Base-by-base conservation (phyloP, 2,113 vertebrate genomes). In the Dromaius novaehollandiae region DNA sequence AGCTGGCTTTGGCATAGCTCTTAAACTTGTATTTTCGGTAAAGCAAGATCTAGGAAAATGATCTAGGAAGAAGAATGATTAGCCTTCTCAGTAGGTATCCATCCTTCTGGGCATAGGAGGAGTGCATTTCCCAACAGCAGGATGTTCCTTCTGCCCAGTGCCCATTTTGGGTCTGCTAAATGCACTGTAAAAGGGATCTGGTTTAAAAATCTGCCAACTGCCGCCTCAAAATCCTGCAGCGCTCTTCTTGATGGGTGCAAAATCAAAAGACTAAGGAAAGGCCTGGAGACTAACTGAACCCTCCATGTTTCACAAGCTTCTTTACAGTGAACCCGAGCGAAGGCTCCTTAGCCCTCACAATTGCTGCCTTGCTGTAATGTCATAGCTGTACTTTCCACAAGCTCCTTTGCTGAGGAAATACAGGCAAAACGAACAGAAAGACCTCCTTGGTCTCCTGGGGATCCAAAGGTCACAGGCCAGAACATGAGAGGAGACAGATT, bases 391-490 rank as follows among this genome's bases (percentile, higher is more conserved):
- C 63, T 74, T 91, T 95, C 61, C 82, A 60, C 55, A 65, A 70
- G 53, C 19, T 40, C 18, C 15, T 82, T 26, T 79, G 63, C 75
- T 80, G 82, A 89, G 82, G 79, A 90, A 94, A 88, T 38, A 36
- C 53, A 78, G 85, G 55, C 95, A 83, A 32, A 25, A 50, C 25
- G 88, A 88, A 90, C 63, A 94, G 85, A 93, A 86, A 91, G 55
- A 87, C 71, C 36, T 83, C 84, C 71, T 40, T 20, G 44, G 14
- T 42, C 84, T 85, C 78, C 70, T 73, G 82, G 86, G 89, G 42
- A 70, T 81, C 68, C 64, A 93, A 75, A 86, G 93, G 93, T 93
- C 94, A 96, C 53, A 24, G 93, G 87, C 63, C 84, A 85, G 53
- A 79, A 66, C 79, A 36, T 26, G 65, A 85, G 65, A 91, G 84